These are phyloP conservation scores for Mongoloraphidia duomilia DNA, from an alignment of 2,888 invertebrate genomes.

Conservation along the genomic window DNA sequence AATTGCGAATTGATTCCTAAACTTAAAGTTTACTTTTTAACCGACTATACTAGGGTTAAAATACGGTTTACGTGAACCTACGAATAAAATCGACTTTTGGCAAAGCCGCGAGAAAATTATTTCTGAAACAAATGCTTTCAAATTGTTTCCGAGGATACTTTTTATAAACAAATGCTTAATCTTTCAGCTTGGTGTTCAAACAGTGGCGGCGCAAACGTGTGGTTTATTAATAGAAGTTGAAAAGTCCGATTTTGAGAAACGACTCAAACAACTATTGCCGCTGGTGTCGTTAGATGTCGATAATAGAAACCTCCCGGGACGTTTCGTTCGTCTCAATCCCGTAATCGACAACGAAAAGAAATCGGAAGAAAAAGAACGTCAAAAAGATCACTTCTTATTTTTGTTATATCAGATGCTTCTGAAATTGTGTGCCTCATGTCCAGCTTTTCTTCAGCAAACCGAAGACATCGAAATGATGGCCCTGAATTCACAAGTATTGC, in stretches of 20 bases:
- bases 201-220: slow-evolving; percentile 58
- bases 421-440: slow-evolving; percentile 50
- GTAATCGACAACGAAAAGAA: slow-evolving; percentile 18
- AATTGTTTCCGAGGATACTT: no score
- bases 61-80: no score
- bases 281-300: slow-evolving; percentile 25
- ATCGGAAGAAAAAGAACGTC: slow-evolving; percentile 40
- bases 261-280: slow-evolving; percentile 46
- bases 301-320: slow-evolving; percentile 30
- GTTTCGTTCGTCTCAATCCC: slow-evolving; percentile 40
- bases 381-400: slow-evolving; percentile 59
- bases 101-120: no score
- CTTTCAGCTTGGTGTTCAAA: slow-evolving; percentile 24
- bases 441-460: slow-evolving; percentile 38
- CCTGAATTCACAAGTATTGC: slow-evolving; percentile 51
- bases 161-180: background rate
- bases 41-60: no score
- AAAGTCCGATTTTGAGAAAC: slow-evolving; percentile 49
- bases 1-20: no score
- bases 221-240: slow-evolving; percentile 71
- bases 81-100: no score
- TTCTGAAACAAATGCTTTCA: no score
- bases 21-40: no score
- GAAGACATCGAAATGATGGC: slow-evolving; percentile 41
- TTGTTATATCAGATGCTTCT: slow-evolving; percentile 57